These are phyloP conservation scores for Carollia perspicillata DNA, from an alignment of 2,113 vertebrate species.

Conservation along the genomic window DNA sequence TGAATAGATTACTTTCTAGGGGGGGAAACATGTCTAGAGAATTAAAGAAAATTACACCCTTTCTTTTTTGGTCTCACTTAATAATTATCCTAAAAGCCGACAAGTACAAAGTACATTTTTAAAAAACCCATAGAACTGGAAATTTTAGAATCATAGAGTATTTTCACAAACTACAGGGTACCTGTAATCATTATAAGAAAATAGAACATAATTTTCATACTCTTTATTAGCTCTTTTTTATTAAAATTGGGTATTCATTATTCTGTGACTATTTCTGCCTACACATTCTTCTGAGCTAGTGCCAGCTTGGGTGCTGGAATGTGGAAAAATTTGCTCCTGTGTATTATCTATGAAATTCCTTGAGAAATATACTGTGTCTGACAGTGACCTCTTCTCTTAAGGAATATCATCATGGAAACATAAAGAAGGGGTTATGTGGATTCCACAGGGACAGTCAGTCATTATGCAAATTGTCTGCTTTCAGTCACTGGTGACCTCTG, in stretches of 20 bases:
- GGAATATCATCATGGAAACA: not conserved
- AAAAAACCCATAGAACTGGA: not conserved
- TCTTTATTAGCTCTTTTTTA: not conserved
- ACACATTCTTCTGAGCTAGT: not conserved
- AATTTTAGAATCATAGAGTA: not conserved
- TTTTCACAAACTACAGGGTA: not conserved
- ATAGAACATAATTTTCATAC: not conserved
- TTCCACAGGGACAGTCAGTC: not conserved
- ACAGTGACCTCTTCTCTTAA: not conserved
- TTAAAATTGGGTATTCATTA: slow-evolving; percentile 4
- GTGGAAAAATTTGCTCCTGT: not conserved
- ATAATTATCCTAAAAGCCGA: slow-evolving; percentile 14
- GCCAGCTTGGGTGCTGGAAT: not conserved
- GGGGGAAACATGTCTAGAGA: not conserved
- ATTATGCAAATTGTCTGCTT: not conserved
- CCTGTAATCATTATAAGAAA: not conserved
- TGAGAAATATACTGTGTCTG: not conserved
- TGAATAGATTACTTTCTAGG: not conserved
- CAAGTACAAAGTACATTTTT: not conserved
- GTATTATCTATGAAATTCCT: not conserved
- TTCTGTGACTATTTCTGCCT: not conserved
- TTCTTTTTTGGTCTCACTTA: not conserved
- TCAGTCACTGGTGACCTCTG: not conserved
- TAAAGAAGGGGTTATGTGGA: not conserved
- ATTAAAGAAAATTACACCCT: not conserved